A percentile compares a stretch with the other conserved stretches of the same genome.
Conservation (phyloP, 2,797 vertebrate genomes). For the Melanotaenia maccullochi region DNA sequence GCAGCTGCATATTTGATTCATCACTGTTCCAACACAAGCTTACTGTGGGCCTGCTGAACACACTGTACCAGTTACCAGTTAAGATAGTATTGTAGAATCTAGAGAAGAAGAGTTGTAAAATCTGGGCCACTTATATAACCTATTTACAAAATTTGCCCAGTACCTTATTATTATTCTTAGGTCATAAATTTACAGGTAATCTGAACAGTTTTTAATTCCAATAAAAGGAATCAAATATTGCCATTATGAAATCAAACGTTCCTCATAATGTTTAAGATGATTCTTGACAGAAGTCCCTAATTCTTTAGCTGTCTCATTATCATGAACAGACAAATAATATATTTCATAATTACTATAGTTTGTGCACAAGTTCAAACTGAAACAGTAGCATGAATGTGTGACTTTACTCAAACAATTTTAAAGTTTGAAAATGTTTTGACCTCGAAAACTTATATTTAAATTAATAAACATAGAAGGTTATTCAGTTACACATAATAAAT, state of each 20-base stretch:
- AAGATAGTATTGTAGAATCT: background rate
- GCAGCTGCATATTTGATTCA: constrained; percentile 22
- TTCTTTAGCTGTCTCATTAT: background rate
- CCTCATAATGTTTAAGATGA: background rate
- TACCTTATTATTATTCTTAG: background rate
- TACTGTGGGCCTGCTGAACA: background rate
- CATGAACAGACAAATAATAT: background rate
- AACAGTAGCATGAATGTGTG: background rate
- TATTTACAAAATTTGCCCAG: background rate
- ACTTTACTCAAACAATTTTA: background rate
- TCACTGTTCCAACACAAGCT: constrained; percentile 5
- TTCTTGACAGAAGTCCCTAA: too few relatives aligned
- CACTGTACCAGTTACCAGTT: background rate
- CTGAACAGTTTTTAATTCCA: background rate
- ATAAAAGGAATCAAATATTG: background rate
- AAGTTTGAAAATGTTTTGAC: background rate
- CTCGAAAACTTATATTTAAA: background rate
- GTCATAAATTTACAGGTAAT: background rate
- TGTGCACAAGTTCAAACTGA: background rate
- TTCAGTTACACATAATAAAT: background rate
- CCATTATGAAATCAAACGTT: background rate
- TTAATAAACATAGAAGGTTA: background rate
- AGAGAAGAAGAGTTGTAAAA: background rate
- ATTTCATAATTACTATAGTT: background rate
- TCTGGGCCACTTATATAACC: background rate